phyloP scores from a whole-genome alignment of 1,140 invertebrate genomes.

The Leptinotarsa defecta region DNA sequence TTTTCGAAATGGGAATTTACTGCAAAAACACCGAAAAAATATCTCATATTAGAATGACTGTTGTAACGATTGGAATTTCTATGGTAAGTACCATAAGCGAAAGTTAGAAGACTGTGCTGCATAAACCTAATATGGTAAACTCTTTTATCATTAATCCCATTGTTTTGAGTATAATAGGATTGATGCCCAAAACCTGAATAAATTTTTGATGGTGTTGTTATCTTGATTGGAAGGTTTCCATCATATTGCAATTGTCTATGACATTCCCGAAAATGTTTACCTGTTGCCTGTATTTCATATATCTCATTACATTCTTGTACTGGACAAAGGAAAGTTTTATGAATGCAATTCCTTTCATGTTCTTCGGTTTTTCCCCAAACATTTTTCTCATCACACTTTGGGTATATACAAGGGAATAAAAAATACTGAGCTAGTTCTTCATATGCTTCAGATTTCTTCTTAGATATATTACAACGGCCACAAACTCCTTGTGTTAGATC shows the following conservation, averaged over 20 bases:
- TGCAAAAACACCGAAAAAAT: background rate
- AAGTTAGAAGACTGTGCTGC: background rate
- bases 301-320: background rate
- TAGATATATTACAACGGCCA: slow-evolving; percentile 12
- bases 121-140: background rate
- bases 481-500: background rate
- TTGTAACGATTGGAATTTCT: background rate
- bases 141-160: background rate
- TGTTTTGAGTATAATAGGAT: background rate
- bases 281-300: background rate
- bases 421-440: slow-evolving; percentile 18
- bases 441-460: slow-evolving; percentile 4
- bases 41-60: background rate
- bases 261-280: background rate
- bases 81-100: background rate
- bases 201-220: background rate
- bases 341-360: slow-evolving; percentile 8
- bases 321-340: background rate
- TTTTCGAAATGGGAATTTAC: background rate
- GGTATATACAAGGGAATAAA: slow-evolving; percentile 21
- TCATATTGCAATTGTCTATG: background rate
- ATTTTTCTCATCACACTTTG: background rate
- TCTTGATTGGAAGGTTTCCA: background rate
- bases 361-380: background rate
- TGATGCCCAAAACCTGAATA: too few relatives aligned